Evolutionary conservation across 2,113 vertebrate genomes (phyloP), one percentile per base, ranked within the genome.

Genomic region (Oreochromis tanganicae): DNA sequence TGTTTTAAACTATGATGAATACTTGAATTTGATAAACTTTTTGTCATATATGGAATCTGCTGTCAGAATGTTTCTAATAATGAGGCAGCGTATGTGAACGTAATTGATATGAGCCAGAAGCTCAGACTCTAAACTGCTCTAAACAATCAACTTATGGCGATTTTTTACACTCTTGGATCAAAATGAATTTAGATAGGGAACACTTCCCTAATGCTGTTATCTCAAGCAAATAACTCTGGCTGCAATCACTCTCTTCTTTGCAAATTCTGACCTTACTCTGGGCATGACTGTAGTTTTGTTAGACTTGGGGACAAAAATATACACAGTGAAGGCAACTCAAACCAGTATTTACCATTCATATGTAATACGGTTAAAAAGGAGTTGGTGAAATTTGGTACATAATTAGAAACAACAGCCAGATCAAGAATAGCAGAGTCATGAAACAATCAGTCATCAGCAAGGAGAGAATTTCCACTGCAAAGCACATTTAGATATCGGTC

Each of bases 401-500:
- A 86, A 16, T 55, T 27, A 71, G 6, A 88, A 24, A 61, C 46
- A 75, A 75, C 50, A 59, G 12, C 7, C 10, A 7, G n/a, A 52
- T 55, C 4, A 24, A 66, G 8, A 2, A 80, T 17, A 85, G 29
- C 34, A 82, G 87, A 78, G 46, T 32, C 27, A 80, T 7, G 7
- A 66, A 75, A 82, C 83, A 66, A 73, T 73, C 52, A 78, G n/a
- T 88, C 36, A 41, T 59, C 79, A 80, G 52, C 56, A 66, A 38
- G 63, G 81, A 81, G 61, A 71, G n/a, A 16, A 56, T 10, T 88
- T 57, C 32, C 88, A 10, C 5, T 50, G 43, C 59, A 82, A 14
- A 50, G 63, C n/a, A 56, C 8, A 56, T 56, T 43, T 56, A 32
- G 6, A 71, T 12, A 43, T 57, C 21, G n/a, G 7, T 4, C 2